Conservation (phyloP, 2,797 vertebrate species). For the Glossophaga mutica region DNA sequence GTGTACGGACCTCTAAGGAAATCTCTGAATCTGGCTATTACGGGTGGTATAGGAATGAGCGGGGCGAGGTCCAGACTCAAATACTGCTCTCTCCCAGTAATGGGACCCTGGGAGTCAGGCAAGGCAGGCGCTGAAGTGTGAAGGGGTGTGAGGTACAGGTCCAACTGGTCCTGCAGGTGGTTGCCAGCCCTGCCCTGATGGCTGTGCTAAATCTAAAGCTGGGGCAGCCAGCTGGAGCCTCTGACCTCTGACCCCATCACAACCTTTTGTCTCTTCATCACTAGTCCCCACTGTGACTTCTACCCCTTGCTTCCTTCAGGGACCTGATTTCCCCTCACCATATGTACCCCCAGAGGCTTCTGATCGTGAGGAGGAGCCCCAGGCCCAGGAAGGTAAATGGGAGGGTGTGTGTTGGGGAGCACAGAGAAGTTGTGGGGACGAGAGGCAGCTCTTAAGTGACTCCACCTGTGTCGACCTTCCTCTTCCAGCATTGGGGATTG, state of each 20-base stretch:
- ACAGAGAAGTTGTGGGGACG: not conserved
- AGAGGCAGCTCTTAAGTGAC: not conserved
- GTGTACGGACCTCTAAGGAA: not conserved
- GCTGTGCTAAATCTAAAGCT: not conserved
- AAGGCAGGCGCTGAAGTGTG: not conserved
- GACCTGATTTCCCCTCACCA: not conserved
- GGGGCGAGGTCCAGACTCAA: not conserved
- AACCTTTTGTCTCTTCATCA: not conserved
- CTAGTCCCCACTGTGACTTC: not conserved
- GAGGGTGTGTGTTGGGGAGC: not conserved
- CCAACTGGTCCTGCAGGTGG: slow-evolving; percentile 13
- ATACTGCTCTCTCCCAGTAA: not conserved
- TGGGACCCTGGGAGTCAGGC: not conserved
- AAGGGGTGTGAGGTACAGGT: slow-evolving; percentile 21
- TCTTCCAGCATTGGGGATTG: not conserved
- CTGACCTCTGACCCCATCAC: slow-evolving; percentile 1
- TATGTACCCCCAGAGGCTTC: not conserved
- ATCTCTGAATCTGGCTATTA: not conserved
- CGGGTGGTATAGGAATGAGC: not conserved
- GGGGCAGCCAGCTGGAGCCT: not conserved
- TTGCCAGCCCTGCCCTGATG: slow-evolving; percentile 3
- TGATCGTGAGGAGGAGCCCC: slow-evolving; percentile 21
- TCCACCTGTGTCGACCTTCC: not conserved
- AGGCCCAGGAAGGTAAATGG: slow-evolving; percentile 43
- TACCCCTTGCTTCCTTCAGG: slow-evolving; percentile 38